Base-by-base conservation (phyloP, 2,113 vertebrate genomes). In the Dipodomys merriami region DNA sequence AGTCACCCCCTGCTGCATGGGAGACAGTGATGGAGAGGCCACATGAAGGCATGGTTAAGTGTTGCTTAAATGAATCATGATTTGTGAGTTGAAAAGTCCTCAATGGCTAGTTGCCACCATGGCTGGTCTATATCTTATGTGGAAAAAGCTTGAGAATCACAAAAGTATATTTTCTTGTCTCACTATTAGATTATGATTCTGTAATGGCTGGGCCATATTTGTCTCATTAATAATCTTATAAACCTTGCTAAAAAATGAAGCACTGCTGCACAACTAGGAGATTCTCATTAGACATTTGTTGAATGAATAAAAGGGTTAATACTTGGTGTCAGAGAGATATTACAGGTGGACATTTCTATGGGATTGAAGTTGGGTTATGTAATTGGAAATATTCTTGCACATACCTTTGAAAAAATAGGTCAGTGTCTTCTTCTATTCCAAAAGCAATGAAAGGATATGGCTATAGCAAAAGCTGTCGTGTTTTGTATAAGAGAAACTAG, bases 101-200 rank as follows among this genome's bases (percentile, higher is more conserved):
- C 49, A 74, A 29, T 92, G n/a, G 8, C 53, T 69, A 46, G 6
- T 73, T 71, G 44, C 6, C 33, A 33, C 20, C 23, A 12, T 23
- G 93, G 35, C 11, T 91, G 4, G 33, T 83, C 86, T 73, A 19
- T 49, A 29, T 33, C 5, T 93, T 5, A 33, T 49, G 9, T 73
- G 84, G 82, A 90, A 81, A 87, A 93, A 79, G 30, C 13, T 53
- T 92, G 93, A 83, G 62, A 33, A 46, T 12, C 30, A 80, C 19
- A 49, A 29, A 83, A 19, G 16, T 57, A 77, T 53, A 57, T 85
- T 90, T 90, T 67, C 93, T 90, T 94, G 89, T 79, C 12, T 85
- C 44, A 89, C 12, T 69, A n/a, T 92, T 77, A 80, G 7, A n/a
- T 20, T 86, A 7, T 89, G 94, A 89, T 83, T 82, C 39, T 88